These are phyloP conservation scores for Deilephila elpenor DNA, from an alignment of 2,888 invertebrate genomes.

Conservation along the genomic window DNA sequence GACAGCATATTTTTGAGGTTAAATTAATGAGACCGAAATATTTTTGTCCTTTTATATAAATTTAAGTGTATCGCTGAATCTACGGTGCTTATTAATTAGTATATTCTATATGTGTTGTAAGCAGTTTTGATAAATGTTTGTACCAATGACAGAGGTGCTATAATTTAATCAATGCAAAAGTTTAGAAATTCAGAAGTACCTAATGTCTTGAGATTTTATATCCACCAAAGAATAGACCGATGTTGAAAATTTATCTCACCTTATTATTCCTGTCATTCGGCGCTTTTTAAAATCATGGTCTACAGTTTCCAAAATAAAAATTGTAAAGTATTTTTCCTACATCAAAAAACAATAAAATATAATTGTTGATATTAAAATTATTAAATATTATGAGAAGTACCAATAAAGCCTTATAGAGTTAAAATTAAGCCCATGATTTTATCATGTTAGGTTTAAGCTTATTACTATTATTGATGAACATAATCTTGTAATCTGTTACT, in stretches of 20 bases:
- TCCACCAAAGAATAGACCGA: no score
- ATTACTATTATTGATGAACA: conserved; percentile 67
- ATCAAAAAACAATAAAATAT: no score
- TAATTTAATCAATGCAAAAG: not conserved
- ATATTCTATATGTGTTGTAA: conserved; percentile 44
- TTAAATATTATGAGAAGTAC: no score
- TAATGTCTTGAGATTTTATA: not conserved
- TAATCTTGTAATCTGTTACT: conserved; percentile 72
- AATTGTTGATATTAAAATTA: no score
- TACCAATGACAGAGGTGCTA: not conserved
- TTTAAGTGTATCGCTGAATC: conserved; percentile 67
- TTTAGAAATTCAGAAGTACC: not conserved
- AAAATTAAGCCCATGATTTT: conserved; percentile 37
- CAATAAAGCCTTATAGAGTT: conserved; percentile 13
- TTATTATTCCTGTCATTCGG: no score
- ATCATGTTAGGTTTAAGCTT: conserved; percentile 31
- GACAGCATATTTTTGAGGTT: not conserved
- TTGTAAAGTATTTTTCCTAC: no score
- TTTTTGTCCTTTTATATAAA: conserved; percentile 11
- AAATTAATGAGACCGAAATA: not conserved
- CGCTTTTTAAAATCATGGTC: no score
- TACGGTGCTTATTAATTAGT: conserved; percentile 68
- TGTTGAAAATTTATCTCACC: no score
- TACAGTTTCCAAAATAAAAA: no score
- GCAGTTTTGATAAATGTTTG: not conserved